phyloP scores from a whole-genome alignment of 35 echinoderm and acorn worm species.

The Chiridota heheva region DNA sequence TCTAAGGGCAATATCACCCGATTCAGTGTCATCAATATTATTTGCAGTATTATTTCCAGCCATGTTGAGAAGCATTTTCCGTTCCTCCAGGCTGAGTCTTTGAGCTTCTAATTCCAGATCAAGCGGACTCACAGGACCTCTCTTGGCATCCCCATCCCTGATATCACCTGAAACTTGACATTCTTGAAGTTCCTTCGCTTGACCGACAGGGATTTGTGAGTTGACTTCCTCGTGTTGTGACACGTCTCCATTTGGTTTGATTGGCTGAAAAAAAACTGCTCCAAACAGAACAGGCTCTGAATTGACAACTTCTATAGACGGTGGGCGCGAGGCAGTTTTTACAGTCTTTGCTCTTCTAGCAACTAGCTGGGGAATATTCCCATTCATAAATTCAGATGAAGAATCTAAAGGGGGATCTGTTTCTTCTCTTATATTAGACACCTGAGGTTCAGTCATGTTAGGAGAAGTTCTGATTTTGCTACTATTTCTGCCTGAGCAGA shows the following conservation, averaged over 20 bases:
- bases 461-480: neutral
- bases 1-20: constrained; percentile 34
- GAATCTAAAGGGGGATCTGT: too few species aligned
- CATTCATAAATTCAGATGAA: constrained; percentile 41
- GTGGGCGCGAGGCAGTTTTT: constrained; percentile 50
- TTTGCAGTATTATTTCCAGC: neutral
- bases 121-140: neutral
- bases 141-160: neutral
- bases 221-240: constrained; percentile 20
- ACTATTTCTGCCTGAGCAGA: neutral
- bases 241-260: constrained; percentile 22
- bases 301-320: constrained; percentile 62
- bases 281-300: constrained; percentile 59
- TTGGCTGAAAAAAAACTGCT: constrained; percentile 53
- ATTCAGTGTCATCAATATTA: constrained; percentile 25
- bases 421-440: neutral
- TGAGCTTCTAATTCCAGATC: constrained; percentile 40
- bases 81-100: constrained; percentile 39
- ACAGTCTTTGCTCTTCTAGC: constrained; percentile 53
- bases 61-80: constrained; percentile 47
- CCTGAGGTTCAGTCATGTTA: neutral
- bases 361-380: constrained; percentile 28
- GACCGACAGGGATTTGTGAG: neutral
- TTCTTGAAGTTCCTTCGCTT: too few species aligned
- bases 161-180: neutral